phyloP scores from a whole-genome alignment of 1,140 invertebrate genomes.

The Drosophila tsacasi region DNA sequence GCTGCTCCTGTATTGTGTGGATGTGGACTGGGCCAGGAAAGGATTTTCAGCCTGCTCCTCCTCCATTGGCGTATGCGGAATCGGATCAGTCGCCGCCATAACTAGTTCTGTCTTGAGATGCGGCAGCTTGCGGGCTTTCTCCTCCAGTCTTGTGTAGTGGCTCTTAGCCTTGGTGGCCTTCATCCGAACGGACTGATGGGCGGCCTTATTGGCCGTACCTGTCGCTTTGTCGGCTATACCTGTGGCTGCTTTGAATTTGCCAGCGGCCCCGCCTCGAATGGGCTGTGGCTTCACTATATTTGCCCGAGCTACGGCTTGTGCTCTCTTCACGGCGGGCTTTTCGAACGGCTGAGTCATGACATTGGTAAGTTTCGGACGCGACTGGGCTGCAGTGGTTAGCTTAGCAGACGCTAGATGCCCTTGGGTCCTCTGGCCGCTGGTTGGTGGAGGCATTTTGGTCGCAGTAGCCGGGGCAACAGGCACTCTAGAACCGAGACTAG shows the following conservation, averaged over 20 bases:
- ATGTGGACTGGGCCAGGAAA: conserved; percentile 59
- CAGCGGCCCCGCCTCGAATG: conserved; percentile 40
- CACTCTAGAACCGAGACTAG: not conserved
- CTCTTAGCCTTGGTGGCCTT: conserved; percentile 37
- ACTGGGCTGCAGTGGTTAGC: not conserved
- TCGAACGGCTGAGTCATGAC: conserved; percentile 43
- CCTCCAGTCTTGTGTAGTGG: conserved; percentile 17
- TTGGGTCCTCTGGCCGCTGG: not conserved
- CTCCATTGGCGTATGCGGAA: conserved; percentile 60
- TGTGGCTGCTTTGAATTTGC: conserved; percentile 34
- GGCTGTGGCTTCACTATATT: conserved; percentile 43
- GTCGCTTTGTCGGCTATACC: not conserved
- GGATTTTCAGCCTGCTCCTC: conserved; percentile 32
- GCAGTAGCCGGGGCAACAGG: not conserved
- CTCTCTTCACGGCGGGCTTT: conserved; percentile 16
- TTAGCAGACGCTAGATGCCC: too few relatives aligned
- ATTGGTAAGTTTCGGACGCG: conserved; percentile 16
- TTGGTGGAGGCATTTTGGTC: not conserved
- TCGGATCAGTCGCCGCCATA: not conserved
- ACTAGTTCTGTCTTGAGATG: conserved; percentile 27
- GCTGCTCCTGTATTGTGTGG: conserved; percentile 44
- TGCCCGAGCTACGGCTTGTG: not conserved
- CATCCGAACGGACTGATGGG: conserved; percentile 32
- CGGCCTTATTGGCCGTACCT: not conserved
- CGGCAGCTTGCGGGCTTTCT: not conserved